Evolutionary conservation across 1,140 invertebrate genomes (phyloP), one percentile per base, ranked within the genome.

Genomic region (Drosophila santomea): DNA sequence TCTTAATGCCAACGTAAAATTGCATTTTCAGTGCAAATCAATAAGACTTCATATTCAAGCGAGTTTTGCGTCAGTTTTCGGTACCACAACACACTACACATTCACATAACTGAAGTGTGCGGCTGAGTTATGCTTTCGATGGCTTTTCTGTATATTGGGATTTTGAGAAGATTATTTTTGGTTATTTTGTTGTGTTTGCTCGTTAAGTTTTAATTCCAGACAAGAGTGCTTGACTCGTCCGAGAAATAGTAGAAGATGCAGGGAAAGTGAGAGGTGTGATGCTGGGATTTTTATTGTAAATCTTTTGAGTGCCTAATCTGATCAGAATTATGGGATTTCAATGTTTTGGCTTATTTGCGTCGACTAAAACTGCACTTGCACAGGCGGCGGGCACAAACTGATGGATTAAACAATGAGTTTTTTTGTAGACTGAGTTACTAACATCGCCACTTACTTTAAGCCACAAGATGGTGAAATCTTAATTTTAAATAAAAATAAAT

Each of bases 21-120:
- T 71, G 66, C 68, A 72, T 71, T 72, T 72, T 72, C 51, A 41
- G 51, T 72, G 68, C 66, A 71, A 72, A 72, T 71, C 68, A 71
- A 72, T 72, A 43, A 48, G 52, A 72, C 68, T 72, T 71, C 44
- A 71, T 56, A 36, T 57, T 71, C 36, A 17, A 41, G 44, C 55
- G 52, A 43, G 35, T 71, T 69, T 41, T 57, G 35, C 35, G 12
- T 71, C 35, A 71, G 68, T 71, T 58, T 71, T 71, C 35, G 32
- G 20, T 20, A 28, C 32, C 32, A 44, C 15, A 45, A 11, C 8
- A 28, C 25, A 20, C 20, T 20, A 20, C 17, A 14, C 36, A 25
- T 55, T 32, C 25, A 32, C 14, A 17, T n/a, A 41, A 25, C 41
- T 69, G 43, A 68, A 69, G 67, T 52, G 55, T 72, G 69, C 20